These are phyloP conservation scores for Athalia rosae DNA, from an alignment of 2,888 invertebrate species.

Conservation along the genomic window DNA sequence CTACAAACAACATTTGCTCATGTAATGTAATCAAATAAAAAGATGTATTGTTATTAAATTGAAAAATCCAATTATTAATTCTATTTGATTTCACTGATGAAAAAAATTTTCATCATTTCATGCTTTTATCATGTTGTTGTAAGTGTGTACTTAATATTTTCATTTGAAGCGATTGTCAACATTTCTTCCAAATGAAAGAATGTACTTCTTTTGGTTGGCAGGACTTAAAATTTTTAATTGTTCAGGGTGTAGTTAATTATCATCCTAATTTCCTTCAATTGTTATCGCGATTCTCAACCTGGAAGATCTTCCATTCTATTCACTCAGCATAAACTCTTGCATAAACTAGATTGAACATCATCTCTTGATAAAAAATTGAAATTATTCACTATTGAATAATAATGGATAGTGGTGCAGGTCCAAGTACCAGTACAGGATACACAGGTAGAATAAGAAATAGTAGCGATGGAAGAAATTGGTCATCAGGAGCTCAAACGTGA, in stretches of 20 bases:
- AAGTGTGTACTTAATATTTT: too few species aligned
- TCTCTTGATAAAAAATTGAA: too few species aligned
- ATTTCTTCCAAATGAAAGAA: too few species aligned
- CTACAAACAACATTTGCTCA: slow-evolving; percentile 61
- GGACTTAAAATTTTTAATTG: too few species aligned
- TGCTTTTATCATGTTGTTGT: too few species aligned
- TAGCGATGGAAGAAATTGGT: slow-evolving; percentile 12
- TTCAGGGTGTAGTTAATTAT: too few species aligned
- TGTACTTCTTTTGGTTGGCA: neutral
- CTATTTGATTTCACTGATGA: neutral
- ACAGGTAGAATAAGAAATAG: neutral
- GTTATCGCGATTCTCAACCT: too few species aligned
- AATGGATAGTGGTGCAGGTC: slow-evolving; percentile 16
- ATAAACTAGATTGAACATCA: too few species aligned
- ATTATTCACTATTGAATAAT: neutral
- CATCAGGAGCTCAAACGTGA: slow-evolving; percentile 18
- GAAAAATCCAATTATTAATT: neutral
- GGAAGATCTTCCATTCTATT: too few species aligned
- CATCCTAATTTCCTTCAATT: neutral
- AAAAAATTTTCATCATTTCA: neutral
- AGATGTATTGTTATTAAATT: slow-evolving; percentile 57
- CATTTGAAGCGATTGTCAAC: too few species aligned
- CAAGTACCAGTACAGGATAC: neutral
- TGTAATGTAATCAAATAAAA: slow-evolving; percentile 66
- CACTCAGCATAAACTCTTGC: too few species aligned